Base-by-base conservation (phyloP, 2,888 invertebrate genomes). In the Campoletis raptor region DNA sequence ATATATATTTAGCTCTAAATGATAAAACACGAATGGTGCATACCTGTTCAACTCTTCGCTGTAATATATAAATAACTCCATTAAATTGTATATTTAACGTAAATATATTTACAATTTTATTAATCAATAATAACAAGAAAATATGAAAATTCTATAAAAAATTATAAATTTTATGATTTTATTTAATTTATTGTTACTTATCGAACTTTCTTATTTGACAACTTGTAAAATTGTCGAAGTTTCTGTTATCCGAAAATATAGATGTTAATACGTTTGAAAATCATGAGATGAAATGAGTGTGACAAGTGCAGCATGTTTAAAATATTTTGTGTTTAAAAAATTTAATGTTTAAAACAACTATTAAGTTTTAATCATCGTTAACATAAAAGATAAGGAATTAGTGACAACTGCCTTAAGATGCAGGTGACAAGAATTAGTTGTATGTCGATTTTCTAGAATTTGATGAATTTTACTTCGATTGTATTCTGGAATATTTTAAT, bases 31-130 rank as follows among this genome's bases (percentile, higher is more conserved):
- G n/a, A 66, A 73, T 48, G 48, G 37, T 18, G 64, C 48, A 69
- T 84, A 76, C 80, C 61, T 74, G 80, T 69, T 67, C 73, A 66
- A 74, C 69, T 67, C 74, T 45, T 24, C 18, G 37, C 12, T 21
- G 52, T 73, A n/a, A 36, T 54, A 37, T 73, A 40, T 12, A 37
- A 10, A 40, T 12, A 37, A 10, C 30, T 66, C 2, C 37, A 61
- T 61, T 66, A n/a, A 30, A 66, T 21, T 40, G 40, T 4, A 30
- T 30, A 30, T 30, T 30, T 61, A 1, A 61, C 6, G 30, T 30
- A 61, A 61, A 30, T 30, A 15, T 30, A 21, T 24, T 30, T 6
- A 6, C 15, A 0, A n/a, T 48, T n/a, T 18, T 48, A n/a, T 48
- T n/a, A 18, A 18, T 5, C 48, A 48, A 18, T 48, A 6, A 24